Evolutionary conservation across 2,113 vertebrate genomes (phyloP), one percentile per base, ranked within the genome.

Genomic region (Silurus meridionalis): DNA sequence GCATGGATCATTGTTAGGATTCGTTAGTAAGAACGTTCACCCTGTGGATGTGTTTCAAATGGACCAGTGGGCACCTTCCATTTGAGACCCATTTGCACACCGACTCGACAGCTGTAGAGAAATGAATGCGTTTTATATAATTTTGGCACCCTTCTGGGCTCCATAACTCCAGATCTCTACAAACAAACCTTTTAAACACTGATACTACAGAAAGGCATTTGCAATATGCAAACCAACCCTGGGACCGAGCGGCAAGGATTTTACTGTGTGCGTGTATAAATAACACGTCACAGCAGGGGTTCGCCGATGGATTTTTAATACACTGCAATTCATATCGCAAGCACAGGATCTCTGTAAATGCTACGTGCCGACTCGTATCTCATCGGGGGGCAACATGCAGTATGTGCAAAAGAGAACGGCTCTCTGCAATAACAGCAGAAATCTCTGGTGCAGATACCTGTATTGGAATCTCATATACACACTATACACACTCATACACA

Each of bases 1-100:
- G 21, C 61, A 53, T 82, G 15, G 21, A 82, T 82, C 61, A 82
- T 66, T 48, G 11, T 82, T 82, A 64, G 21, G 80, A 66, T 25
- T 82, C 19, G 53, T 82, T 25, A 25, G 10, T 6, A 48, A 64
- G 6, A 9, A 25, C 1, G 1, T 5, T 0, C 4, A 82, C 46
- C 60, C 28, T n/a, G 63, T 15, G 37, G 46, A 25, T 3, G 11
- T 5, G 13, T 66, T 82, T 82, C 25, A 64, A 82, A 66, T 9
- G 3, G 48, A 81, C 50, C 60, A 81, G n/a, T 9, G 7, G 14
- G 19, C 37, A 37, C 37, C 37, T 37, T 37, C 37, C 37, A 37
- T 37, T 37, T 37, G 37, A 37, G 37, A 37, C 37, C 37, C 37
- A 37, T 37, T 46, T 61, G 55, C 46, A 80, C 28, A 13, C 55